Evolutionary conservation across 2,797 vertebrate genomes (phyloP).

Genomic region (Halcyon chelicuti): DNA sequence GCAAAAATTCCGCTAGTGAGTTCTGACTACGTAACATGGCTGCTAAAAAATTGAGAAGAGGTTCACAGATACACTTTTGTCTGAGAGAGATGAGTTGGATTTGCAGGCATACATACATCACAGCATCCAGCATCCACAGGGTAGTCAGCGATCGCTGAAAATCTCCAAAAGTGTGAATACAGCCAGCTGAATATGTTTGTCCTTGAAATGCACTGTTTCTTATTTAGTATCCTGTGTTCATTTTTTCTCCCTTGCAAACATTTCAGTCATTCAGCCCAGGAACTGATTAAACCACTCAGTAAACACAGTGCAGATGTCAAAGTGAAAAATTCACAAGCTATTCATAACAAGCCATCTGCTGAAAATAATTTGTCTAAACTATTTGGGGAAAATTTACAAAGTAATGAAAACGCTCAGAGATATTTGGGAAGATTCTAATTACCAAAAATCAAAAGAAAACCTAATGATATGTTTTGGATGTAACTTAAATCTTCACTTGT

Average conservation of each 20-base stretch:
- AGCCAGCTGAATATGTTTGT: constrained; percentile 49
- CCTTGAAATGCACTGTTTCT: constrained; percentile 58
- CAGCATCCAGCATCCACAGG: not conserved
- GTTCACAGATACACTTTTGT: not conserved
- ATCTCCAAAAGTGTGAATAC: constrained; percentile 4
- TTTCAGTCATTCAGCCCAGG: constrained; percentile 54
- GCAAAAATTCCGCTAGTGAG: not conserved
- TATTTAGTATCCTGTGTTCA: constrained; percentile 56
- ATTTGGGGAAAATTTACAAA: constrained; percentile 21
- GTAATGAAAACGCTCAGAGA: constrained; percentile 24
- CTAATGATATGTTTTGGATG: not conserved
- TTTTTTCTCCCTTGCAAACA: constrained; percentile 61
- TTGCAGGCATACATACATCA: not conserved
- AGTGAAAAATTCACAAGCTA: constrained; percentile 71
- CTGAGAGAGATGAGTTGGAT: not conserved
- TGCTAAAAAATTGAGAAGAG: not conserved
- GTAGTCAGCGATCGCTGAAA: not conserved
- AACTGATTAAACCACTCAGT: constrained; percentile 63
- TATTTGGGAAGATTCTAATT: constrained; percentile 28
- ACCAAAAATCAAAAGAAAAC: not conserved
- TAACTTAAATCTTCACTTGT: not conserved
- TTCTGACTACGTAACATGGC: not conserved
- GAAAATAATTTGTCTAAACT: constrained; percentile 64
- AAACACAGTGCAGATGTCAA: constrained; percentile 72
- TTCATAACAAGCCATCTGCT: constrained; percentile 68